Conservation (phyloP, 2,797 vertebrate genomes). For the Danio choprae region DNA sequence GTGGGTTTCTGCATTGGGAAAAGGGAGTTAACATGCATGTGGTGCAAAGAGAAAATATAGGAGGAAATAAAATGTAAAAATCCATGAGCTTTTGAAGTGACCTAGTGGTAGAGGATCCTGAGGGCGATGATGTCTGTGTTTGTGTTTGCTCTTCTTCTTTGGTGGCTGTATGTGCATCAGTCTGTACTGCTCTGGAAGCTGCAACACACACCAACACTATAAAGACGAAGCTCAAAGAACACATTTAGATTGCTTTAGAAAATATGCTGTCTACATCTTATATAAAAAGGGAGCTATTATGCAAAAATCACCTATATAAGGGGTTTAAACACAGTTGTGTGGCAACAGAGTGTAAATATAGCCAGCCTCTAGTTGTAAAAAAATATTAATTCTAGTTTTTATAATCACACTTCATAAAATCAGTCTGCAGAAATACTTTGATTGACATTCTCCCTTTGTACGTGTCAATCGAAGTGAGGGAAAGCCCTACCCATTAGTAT, state of each 20-base stretch:
- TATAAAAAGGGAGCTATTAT: too few species aligned
- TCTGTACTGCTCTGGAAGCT: conserved; percentile 96
- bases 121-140: conserved; percentile 92
- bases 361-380: too few species aligned
- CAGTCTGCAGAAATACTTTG: too few species aligned
- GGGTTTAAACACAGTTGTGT: too few species aligned
- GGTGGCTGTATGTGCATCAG: conserved; percentile 98
- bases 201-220: conserved; percentile 16
- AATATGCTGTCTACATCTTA: not conserved
- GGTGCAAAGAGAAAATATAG: not conserved
- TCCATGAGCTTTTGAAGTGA: conserved; percentile 55
- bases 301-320: too few species aligned
- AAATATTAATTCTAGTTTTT: too few species aligned
- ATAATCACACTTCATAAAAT: too few species aligned
- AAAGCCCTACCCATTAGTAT: too few species aligned
- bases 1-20: conserved; percentile 85
- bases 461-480: too few species aligned
- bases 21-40: not conserved
- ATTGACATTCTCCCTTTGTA: too few species aligned
- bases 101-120: conserved; percentile 96
- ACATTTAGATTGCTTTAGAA: not conserved
- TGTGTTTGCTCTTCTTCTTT: conserved; percentile 97
- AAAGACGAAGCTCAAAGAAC: not conserved
- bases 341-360: too few species aligned
- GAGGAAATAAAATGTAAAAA: not conserved